Conservation (phyloP, 1,140 invertebrate species). For the Nomia melanderi region DNA sequence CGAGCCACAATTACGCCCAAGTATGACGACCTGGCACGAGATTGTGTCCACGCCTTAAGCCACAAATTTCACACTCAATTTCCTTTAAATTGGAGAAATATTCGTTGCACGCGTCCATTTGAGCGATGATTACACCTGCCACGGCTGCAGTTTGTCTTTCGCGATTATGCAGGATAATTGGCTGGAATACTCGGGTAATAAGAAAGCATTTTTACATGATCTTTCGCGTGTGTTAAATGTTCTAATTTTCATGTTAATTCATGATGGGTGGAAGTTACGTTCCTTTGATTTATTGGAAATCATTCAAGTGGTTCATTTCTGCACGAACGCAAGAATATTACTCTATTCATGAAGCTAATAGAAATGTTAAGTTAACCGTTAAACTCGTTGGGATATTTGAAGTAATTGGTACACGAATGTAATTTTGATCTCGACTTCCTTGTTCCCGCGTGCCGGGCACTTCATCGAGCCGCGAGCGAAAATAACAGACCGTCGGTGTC, state of each 20-base stretch:
- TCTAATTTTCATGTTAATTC: too few relatives aligned
- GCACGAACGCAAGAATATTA: too few relatives aligned
- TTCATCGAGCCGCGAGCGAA: background rate
- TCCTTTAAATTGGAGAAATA: conserved; percentile 3
- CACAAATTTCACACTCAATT: conserved; percentile 32
- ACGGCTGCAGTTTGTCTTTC: background rate
- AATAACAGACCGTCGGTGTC: background rate
- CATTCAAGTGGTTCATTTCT: too few relatives aligned
- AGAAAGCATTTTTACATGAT: too few relatives aligned
- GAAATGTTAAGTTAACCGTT: too few relatives aligned
- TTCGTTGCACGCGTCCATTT: background rate
- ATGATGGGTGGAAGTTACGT: too few relatives aligned
- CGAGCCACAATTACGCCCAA: conserved; percentile 17
- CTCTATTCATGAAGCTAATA: too few relatives aligned
- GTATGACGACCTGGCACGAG: conserved; percentile 15
- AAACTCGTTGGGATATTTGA: background rate
- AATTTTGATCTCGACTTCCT: background rate
- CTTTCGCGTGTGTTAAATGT: too few relatives aligned
- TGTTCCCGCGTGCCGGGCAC: background rate
- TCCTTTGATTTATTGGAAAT: too few relatives aligned
- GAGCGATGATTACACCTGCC: background rate
- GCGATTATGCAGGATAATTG: background rate
- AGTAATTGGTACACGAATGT: background rate
- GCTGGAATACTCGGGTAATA: background rate
- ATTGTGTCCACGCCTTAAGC: conserved; percentile 11